Evolutionary conservation across 2,797 vertebrate species (phyloP).

Genomic region (Coilia nasus): DNA sequence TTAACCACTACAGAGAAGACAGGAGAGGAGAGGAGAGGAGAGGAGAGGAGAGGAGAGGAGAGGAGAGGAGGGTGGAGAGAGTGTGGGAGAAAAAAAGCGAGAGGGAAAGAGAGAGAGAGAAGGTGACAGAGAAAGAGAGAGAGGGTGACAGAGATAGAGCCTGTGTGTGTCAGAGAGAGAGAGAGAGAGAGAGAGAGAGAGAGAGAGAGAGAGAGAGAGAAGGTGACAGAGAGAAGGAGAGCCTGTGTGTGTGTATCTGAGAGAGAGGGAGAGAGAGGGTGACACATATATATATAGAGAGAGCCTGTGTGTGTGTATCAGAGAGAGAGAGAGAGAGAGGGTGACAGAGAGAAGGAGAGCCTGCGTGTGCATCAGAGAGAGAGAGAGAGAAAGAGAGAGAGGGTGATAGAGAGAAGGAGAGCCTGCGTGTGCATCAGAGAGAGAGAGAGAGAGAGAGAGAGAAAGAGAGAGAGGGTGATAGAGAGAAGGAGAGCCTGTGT

Average conservation of each 20-base stretch:
- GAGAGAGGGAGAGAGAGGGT: not conserved
- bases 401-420: not conserved
- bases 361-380: not conserved
- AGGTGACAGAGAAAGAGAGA: too few relatives aligned
- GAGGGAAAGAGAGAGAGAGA: constrained; percentile 43
- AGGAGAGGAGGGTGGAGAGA: constrained; percentile 41
- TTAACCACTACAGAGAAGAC: constrained; percentile 61
- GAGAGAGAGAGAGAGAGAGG: constrained; percentile 31
- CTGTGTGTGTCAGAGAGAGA: constrained; percentile 53
- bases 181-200: constrained; percentile 50
- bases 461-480: not conserved
- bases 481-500: not conserved
- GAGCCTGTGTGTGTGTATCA: constrained; percentile 48
- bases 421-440: not conserved
- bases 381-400: too few relatives aligned
- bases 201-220: constrained; percentile 56
- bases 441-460: not conserved
- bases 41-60: constrained; percentile 41
- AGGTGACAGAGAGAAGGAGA: constrained; percentile 44
- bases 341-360: constrained; percentile 52
- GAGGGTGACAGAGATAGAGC: not conserved
- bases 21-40: constrained; percentile 19
- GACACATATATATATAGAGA: constrained; percentile 65
- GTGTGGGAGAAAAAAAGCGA: constrained; percentile 51
- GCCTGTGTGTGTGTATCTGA: too few relatives aligned